Evolutionary conservation across 2,113 vertebrate species (phyloP).

Genomic region (Epinephelus cyanopodus): DNA sequence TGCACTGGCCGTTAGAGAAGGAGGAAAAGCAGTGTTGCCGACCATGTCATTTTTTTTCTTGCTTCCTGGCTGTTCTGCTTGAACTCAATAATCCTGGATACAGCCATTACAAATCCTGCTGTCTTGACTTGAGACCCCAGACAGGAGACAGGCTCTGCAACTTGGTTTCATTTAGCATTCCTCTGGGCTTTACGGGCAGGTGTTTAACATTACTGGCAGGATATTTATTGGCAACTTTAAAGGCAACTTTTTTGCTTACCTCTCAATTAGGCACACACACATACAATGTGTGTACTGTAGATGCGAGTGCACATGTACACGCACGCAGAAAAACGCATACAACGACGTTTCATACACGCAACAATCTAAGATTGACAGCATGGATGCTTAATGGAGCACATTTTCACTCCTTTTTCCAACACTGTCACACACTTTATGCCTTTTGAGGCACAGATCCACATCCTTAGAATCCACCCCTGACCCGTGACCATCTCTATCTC

Average conservation of each 20-base stretch:
- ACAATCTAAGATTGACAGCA: conserved; percentile 23
- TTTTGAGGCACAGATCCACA: conserved; percentile 60
- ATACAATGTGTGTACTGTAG: conserved; percentile 59
- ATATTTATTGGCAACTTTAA: conserved; percentile 87
- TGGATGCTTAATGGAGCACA: conserved; percentile 19
- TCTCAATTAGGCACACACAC: conserved; percentile 82
- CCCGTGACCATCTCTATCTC: conserved; percentile 55
- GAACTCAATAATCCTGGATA: conserved; percentile 84
- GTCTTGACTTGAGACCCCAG: conserved; percentile 84
- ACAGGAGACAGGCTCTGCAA: conserved; percentile 83
- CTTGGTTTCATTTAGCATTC: conserved; percentile 88
- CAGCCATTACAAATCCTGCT: conserved; percentile 86
- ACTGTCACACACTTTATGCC: conserved; percentile 43
- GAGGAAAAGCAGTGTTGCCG: conserved; percentile 50
- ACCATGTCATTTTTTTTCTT: conserved; percentile 58
- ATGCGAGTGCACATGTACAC: conserved; percentile 30
- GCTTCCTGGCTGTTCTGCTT: conserved; percentile 79
- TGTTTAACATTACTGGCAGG: conserved; percentile 87
- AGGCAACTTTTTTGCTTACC: conserved; percentile 85
- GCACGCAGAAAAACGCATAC: conserved; percentile 13
- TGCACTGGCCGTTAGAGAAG: conserved; percentile 36
- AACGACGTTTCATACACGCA: conserved; percentile 33
- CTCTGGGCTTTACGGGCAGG: conserved; percentile 87
- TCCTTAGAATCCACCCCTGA: conserved; percentile 53
- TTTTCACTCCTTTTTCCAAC: conserved; percentile 41